Evolutionary conservation across 2,888 invertebrate species (phyloP).

Genomic region (Acanthococcus lagerstroemiae): DNA sequence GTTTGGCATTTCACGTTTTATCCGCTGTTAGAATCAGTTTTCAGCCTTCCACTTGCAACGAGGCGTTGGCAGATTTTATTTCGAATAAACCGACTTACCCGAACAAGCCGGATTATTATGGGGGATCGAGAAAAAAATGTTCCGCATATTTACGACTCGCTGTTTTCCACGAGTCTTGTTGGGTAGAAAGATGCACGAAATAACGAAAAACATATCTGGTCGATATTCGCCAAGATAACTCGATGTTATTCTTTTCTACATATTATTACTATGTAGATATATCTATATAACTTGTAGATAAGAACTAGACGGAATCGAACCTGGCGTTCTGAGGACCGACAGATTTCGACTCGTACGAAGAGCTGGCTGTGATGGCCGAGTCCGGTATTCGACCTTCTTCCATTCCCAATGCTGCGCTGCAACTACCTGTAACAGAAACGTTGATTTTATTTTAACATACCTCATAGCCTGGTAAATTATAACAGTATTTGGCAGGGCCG

Average conservation of each 20-base stretch:
- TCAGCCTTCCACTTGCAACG: too few species aligned
- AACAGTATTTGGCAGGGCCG: too few species aligned
- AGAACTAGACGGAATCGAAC: constrained; percentile 45
- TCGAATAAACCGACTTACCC: not conserved
- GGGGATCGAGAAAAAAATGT: not conserved
- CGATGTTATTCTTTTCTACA: too few species aligned
- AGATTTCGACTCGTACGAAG: constrained; percentile 72
- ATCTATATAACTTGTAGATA: not conserved
- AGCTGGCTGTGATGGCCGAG: constrained; percentile 73
- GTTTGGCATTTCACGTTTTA: not conserved
- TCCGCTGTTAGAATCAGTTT: not conserved
- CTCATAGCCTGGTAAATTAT: too few species aligned
- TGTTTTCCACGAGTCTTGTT: too few species aligned
- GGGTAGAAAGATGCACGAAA: too few species aligned
- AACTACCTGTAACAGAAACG: too few species aligned
- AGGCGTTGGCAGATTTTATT: not conserved
- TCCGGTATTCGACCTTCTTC: constrained; percentile 75
- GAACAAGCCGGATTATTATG: not conserved
- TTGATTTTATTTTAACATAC: too few species aligned
- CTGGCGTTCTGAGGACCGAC: constrained; percentile 81
- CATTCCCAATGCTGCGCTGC: constrained; percentile 72
- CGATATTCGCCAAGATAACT: too few species aligned
- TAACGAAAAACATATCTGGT: too few species aligned
- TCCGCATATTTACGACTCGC: not conserved
- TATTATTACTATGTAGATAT: too few species aligned